Conservation (phyloP, 1,140 invertebrate genomes). For the Sinella curviseta region DNA sequence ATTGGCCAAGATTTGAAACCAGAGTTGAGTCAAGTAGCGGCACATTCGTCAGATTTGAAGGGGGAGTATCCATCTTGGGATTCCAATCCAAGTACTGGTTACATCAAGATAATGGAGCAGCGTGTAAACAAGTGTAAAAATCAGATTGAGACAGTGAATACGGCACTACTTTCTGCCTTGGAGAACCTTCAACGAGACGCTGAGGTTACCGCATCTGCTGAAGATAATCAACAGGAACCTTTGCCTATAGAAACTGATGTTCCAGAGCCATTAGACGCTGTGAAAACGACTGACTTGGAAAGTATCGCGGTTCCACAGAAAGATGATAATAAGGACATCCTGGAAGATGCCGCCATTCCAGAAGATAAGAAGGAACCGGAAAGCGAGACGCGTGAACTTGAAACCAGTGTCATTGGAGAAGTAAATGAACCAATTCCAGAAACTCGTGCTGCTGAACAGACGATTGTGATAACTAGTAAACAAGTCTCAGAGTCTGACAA, state of each 20-base stretch:
- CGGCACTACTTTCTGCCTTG: conserved; percentile 75
- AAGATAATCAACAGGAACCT: too few species aligned
- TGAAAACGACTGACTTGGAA: too few species aligned
- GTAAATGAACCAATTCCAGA: not conserved
- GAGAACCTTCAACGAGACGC: too few species aligned
- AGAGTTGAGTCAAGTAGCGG: conserved; percentile 66
- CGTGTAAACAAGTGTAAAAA: conserved; percentile 70
- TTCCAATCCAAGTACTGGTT: conserved; percentile 73
- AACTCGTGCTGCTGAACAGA: not conserved
- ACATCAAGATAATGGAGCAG: conserved; percentile 74
- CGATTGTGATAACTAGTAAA: not conserved
- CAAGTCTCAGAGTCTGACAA: too few species aligned
- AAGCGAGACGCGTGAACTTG: not conserved
- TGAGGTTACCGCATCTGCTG: too few species aligned
- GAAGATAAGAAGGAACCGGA: not conserved
- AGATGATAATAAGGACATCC: too few species aligned
- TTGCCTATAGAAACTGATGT: too few species aligned
- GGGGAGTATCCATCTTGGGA: conserved; percentile 75
- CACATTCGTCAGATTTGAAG: conserved; percentile 70
- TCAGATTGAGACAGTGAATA: conserved; percentile 78
- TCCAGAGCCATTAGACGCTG: too few species aligned
- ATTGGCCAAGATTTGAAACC: conserved; percentile 65
- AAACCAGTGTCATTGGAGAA: not conserved
- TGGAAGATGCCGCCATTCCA: too few species aligned
- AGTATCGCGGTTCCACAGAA: too few species aligned